Evolutionary conservation across 2,888 invertebrate species (phyloP).

Genomic region (Imbricaverruca yamaguchii): DNA sequence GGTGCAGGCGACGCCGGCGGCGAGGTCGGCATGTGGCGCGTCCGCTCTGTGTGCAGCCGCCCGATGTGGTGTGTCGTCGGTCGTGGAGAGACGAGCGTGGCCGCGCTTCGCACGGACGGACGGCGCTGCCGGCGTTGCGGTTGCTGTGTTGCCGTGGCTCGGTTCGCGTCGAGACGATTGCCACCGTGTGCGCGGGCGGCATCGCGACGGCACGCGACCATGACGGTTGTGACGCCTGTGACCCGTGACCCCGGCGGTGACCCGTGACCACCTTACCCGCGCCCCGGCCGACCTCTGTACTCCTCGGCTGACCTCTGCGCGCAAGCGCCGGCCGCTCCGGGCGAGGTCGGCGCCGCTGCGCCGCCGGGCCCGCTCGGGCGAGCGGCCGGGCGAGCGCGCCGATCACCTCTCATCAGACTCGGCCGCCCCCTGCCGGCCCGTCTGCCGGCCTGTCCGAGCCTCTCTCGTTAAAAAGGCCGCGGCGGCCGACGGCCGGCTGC

Average conservation of each 20-base stretch:
- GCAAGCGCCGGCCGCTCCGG: no score
- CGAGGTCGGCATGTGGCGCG: background rate
- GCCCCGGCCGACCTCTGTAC: background rate
- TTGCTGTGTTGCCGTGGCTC: background rate
- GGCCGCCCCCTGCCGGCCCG: background rate
- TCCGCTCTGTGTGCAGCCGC: no score
- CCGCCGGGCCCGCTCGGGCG: no score
- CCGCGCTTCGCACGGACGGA: no score
- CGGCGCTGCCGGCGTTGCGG: no score
- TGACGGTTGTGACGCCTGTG: no score
- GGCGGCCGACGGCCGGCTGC: background rate
- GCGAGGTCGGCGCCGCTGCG: no score
- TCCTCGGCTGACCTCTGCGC: background rate
- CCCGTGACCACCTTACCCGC: background rate
- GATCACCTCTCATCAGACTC: background rate
- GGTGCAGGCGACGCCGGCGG: background rate
- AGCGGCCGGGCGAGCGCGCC: background rate
- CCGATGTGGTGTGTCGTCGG: no score
- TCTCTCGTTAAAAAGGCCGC: slow-evolving; percentile 1
- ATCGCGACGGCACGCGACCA: no score
- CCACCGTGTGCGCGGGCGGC: no score
- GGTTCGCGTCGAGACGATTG: background rate
- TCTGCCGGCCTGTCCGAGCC: slow-evolving; percentile 1
- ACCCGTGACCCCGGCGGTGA: background rate
- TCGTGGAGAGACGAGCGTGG: no score